Base-by-base conservation (phyloP, 1,140 invertebrate species). In the Pogonognathellus flavescens region DNA sequence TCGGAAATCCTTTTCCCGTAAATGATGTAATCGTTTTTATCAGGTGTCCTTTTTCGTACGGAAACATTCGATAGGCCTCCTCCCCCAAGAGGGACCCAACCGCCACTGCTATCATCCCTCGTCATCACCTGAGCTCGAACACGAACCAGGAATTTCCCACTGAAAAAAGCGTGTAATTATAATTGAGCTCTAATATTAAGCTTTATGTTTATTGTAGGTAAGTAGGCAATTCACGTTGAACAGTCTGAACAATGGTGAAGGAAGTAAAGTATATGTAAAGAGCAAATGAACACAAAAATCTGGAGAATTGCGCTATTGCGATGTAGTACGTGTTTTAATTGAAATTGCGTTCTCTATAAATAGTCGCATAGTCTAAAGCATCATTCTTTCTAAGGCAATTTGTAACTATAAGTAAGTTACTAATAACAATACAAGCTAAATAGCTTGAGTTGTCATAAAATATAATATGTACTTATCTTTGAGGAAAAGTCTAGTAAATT, bases 51-150 rank as follows among this genome's bases (percentile, higher is more conserved):
- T 90, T 94, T 95, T 88, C 95, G 93, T 88, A 97, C 96, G 89
- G 96, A 87, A 88, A 97, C 96, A 91, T 96, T 96, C 89, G 96
- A 97, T 57, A 98, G 94, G 84, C 97, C 97, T 89, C 87, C 87
- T 16, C 86, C 86, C 49, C 87, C 87, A 57, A 88, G 83, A 4
- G 97, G 97, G 90, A 98, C 94, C 97, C 97, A 99, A 88, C 97
- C 97, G 87, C 97, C 97, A 82, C 95, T 96, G 91, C 95, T 97
- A 91, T 98, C 97, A 94, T 99, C 97, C 89, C 97, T 93, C 90
- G 96, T 97, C 97, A 99, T 99, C 92, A 98, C 97, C 94, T 98
- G 97, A 92, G 97, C 97, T 90, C 96, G 95, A 90, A 99, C 97
- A 91, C 95, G 96, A 92, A 98, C 97, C 94, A 98, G 93, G 93